Evolutionary conservation across 2,113 vertebrate species (phyloP), one percentile per base, ranked within the genome.

Genomic region (Menura novaehollandiae): DNA sequence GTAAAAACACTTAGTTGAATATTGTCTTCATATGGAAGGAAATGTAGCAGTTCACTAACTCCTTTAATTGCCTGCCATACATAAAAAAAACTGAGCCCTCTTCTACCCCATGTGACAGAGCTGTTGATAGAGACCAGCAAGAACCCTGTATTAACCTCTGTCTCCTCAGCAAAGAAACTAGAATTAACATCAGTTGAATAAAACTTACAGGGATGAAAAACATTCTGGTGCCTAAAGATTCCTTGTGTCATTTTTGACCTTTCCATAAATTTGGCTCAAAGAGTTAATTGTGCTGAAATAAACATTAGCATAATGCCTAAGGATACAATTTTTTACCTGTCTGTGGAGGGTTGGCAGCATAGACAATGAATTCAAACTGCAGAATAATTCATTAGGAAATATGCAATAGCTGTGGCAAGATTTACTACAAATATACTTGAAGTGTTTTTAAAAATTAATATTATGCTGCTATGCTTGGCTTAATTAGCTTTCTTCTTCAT

Each of bases 401-500:
- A 97, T 3, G 46, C 76, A 98, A 75, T 55, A 96, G 92, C 91
- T 96, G 62, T 77, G 83, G 95, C 68, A 96, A 97, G 96, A 97
- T 97, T 98, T 98, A 97, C 79, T 96, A 97, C 96, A 97, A 97
- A 97, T 96, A 97, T 20, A 76, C 82, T 97, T 89, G 85, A 95
- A 97, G 92, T 95, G 58, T 91, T 98, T 97, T 97, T 91, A 97
- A 98, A 98, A 98, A 98, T 98, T 98, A 98, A 98, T 98, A 97
- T 92, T 97, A 97, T 97, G 91, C 93, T 94, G 85, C 74, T 95
- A 81, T 96, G 96, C 89, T 98, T 97, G 95, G 71, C 85, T 98
- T 98, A 98, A 98, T 98, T 98, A 98, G 91, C 91, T 97, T 97
- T 98, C 97, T 97, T 98, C 95, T 98, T 98, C 97, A 97, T 97